Conservation (phyloP, 2,797 vertebrate genomes). For the Simalia tracyae region DNA sequence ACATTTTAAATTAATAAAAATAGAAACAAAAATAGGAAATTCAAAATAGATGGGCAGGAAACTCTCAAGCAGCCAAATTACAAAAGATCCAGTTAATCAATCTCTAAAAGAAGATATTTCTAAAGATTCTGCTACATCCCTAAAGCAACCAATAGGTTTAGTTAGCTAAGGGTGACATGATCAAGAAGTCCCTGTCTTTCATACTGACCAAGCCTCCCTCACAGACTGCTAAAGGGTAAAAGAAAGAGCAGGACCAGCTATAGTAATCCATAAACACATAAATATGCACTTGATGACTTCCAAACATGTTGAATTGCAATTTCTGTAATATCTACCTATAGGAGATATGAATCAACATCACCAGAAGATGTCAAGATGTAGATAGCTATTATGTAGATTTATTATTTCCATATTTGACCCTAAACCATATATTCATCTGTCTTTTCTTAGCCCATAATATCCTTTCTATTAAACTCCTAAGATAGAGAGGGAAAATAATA, state of each 20-base stretch:
- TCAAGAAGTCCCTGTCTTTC: background rate
- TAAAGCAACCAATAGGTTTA: too few species aligned
- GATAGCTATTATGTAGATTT: background rate
- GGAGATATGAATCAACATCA: background rate
- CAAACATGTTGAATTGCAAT: background rate
- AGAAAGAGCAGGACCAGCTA: background rate
- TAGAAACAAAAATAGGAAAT: background rate
- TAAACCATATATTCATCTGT: background rate
- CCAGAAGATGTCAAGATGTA: background rate
- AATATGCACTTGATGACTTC: background rate
- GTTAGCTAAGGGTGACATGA: background rate
- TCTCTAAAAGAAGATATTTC: background rate
- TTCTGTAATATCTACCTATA: background rate
- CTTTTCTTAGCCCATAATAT: conserved; percentile 16
- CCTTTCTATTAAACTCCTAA: background rate
- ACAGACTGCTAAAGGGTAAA: too few species aligned
- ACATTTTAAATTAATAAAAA: background rate
- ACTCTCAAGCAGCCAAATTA: background rate
- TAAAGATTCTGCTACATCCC: background rate
- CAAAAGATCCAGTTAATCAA: background rate
- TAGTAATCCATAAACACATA: background rate
- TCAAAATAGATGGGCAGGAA: background rate
- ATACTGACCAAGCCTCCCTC: background rate
- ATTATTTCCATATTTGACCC: background rate
- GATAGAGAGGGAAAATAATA: background rate